Evolutionary conservation across 2,888 invertebrate genomes (phyloP), one percentile per base, ranked within the genome.

Genomic region (Allophyes oxyacanthae): DNA sequence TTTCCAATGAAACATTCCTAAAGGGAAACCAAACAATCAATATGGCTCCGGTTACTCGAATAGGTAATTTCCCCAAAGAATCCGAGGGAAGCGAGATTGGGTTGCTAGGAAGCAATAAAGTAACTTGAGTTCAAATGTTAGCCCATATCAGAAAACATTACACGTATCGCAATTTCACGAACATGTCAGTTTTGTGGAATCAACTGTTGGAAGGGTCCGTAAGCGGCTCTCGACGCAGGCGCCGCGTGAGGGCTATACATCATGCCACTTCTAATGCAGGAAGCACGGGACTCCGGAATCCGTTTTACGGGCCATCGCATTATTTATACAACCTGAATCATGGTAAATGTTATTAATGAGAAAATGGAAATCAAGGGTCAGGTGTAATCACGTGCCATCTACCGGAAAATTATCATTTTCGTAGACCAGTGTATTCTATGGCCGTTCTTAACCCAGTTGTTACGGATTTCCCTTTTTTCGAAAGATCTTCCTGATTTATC

Each of bases 291-390:
- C 13, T 6, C 20, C 33, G 30, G 33, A 43, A 61, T 30, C 46
- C 26, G 15, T 46, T 46, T 42, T 2, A 8, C 25, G 37, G 25
- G n/a, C 46, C 45, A 62, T 37, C 44, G 32, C 32, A n/a, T 51
- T 28, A 51, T 52, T 43, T 37, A 43, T 43, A 36, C 11, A 15
- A 6, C 8, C 3, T 30, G 20, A 25, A 28, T 51, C 20, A 41
- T 41, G 4, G 4, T 20, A 3, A 20, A 20, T 20, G 20, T 20
- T 3, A 20, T 20, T 20, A 20, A 20, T 20, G 20, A 20, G 20
- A 26, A 41, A 20, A 25, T n/a, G 42, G 4, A 6, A 43, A 26
- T 26, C 9, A 30, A 10, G 40, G 13, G 40, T 32, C 38, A 40
- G 40, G 48, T 30, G 13, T 32, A 20, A 20, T 20, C 38, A 20